Conservation (phyloP, 2,113 vertebrate species). For the Trichechus manatus region DNA sequence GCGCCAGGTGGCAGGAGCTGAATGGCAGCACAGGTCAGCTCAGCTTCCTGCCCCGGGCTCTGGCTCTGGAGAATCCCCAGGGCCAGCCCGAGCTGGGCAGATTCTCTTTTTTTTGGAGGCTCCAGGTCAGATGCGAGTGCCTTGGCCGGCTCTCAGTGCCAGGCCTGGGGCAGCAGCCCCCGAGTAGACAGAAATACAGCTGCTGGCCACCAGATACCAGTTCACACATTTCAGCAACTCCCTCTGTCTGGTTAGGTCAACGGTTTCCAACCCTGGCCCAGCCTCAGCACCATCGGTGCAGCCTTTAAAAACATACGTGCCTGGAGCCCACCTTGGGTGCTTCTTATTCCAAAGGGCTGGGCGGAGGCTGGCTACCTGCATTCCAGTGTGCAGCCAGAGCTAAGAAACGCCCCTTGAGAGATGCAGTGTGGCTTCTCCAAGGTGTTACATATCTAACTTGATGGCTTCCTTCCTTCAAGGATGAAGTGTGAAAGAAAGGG, state of each 20-base stretch:
- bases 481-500: background rate
- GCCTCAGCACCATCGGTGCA: fast-evolving
- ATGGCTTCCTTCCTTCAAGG: background rate
- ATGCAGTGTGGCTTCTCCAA: background rate
- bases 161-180: background rate
- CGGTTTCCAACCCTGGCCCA: fast-evolving
- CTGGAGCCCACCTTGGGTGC: background rate
- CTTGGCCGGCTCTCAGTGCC: background rate
- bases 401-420: background rate
- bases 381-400: background rate
- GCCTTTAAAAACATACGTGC: background rate
- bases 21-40: background rate
- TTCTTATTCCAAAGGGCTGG: background rate
- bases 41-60: background rate
- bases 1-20: too few relatives aligned
- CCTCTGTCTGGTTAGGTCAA: background rate
- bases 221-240: background rate
- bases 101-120: background rate
- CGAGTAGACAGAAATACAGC: background rate
- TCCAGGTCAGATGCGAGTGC: too few relatives aligned
- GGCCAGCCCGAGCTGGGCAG: background rate
- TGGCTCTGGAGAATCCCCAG: background rate
- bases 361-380: background rate
- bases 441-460: background rate
- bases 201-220: background rate